Percentiles rank a stretch among this genome's conserved stretches.
Conservation (phyloP, 2,888 invertebrate genomes). For the Agrotis ipsilon region DNA sequence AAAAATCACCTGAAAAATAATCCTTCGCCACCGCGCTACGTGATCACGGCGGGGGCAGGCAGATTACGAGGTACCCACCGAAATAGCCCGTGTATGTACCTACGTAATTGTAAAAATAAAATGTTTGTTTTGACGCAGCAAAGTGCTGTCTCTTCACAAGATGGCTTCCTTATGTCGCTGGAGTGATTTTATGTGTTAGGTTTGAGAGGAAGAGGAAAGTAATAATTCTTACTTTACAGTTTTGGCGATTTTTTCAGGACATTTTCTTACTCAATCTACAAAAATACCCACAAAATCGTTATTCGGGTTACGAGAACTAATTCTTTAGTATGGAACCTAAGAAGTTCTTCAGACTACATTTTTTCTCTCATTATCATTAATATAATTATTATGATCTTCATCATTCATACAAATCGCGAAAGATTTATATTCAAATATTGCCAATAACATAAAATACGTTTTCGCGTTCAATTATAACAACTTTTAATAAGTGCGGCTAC, state of each 20-base stretch:
- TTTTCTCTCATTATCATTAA: conserved; percentile 30
- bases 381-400: not conserved
- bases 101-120: conserved; percentile 69
- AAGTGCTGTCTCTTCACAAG: conserved; percentile 55
- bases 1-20: conserved; percentile 38
- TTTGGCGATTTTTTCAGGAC: not conserved
- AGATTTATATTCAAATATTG: conserved; percentile 46
- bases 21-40: conserved; percentile 37
- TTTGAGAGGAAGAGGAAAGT: conserved; percentile 13
- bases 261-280: too few species aligned
- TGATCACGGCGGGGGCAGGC: conserved; percentile 33
- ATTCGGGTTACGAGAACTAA: too few species aligned
- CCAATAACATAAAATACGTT: conserved; percentile 50
- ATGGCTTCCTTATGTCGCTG: conserved; percentile 59
- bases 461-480: conserved; percentile 59
- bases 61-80: conserved; percentile 58
- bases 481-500: conserved; percentile 41
- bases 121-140: conserved; percentile 61
- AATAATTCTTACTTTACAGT: not conserved
- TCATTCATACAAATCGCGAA: conserved; percentile 14
- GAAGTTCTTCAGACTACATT: too few species aligned
- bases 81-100: conserved; percentile 56
- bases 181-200: conserved; percentile 33
- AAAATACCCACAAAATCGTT: too few species aligned
- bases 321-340: too few species aligned